phyloP scores from a whole-genome alignment of 2,113 vertebrate genomes.

The Pithys albifrons region DNA sequence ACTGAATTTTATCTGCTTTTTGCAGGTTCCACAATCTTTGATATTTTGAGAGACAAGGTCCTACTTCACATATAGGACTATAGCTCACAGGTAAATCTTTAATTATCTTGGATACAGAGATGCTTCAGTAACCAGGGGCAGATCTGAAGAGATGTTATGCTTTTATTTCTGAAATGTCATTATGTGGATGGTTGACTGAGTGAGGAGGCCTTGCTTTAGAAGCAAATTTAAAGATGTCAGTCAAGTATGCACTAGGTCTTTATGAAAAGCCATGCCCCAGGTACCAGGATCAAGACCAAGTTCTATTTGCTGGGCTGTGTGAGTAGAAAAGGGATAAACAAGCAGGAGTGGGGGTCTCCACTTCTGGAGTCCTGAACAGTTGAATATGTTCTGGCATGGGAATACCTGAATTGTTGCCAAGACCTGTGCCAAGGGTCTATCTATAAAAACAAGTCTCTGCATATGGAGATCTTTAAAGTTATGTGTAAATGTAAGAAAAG shows the following conservation, averaged over 20 bases:
- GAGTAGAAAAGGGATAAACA: neutral
- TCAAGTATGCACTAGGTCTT: neutral
- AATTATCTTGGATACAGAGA: neutral
- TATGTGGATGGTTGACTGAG: slow-evolving; percentile 3
- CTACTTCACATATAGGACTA: neutral
- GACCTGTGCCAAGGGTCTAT: neutral
- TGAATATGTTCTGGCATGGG: neutral
- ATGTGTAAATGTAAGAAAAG: neutral
- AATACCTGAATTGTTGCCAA: neutral
- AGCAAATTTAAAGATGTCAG: neutral
- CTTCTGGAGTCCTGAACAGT: neutral
- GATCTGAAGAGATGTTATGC: neutral
- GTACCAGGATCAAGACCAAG: neutral
- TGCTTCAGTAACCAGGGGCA: neutral
- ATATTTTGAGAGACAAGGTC: neutral
- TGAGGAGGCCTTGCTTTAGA: neutral
- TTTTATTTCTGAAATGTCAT: slow-evolving; percentile 51
- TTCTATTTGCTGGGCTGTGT: neutral
- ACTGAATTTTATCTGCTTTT: neutral
- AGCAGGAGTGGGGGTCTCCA: neutral
- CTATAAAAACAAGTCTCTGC: neutral
- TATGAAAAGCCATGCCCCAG: neutral
- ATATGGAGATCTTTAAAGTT: neutral
- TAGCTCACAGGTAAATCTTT: neutral
- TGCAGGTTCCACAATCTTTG: neutral